These are phyloP conservation scores for Nesidiocoris tenuis DNA, from an alignment of 2,888 invertebrate species.

Conservation along the genomic window DNA sequence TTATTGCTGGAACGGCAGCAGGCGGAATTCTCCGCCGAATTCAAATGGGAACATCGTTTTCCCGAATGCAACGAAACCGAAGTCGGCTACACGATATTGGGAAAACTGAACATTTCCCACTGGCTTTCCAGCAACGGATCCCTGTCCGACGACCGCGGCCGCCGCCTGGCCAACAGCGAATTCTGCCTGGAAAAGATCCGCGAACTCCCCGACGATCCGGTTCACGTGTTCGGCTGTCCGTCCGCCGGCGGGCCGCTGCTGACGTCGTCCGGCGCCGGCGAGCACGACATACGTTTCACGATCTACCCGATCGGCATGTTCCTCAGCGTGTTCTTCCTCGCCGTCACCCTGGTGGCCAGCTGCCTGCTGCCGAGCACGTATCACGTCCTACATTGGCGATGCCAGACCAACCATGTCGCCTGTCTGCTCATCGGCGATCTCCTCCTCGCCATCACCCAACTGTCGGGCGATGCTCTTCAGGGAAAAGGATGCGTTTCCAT, in stretches of 20 bases:
- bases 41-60: slow-evolving; percentile 58
- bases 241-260: slow-evolving; percentile 23
- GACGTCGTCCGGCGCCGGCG: not conserved
- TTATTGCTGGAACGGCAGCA: slow-evolving; percentile 46
- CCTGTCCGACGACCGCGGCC: slow-evolving; percentile 57
- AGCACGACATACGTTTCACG: slow-evolving; percentile 63
- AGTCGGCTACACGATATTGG: slow-evolving; percentile 59
- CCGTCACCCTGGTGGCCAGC: slow-evolving; percentile 76
- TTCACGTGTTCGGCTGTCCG: slow-evolving; percentile 64
- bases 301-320: slow-evolving; percentile 76
- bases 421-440: slow-evolving; percentile 79
- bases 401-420: slow-evolving; percentile 82
- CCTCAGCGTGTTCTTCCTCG: slow-evolving; percentile 77
- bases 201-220: slow-evolving; percentile 52
- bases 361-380: slow-evolving; percentile 77
- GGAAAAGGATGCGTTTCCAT: slow-evolving; percentile 65
- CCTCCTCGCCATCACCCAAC: slow-evolving; percentile 74
- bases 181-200: slow-evolving; percentile 56
- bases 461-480: slow-evolving; percentile 64
- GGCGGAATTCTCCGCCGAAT: slow-evolving; percentile 49
- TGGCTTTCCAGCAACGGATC: slow-evolving; percentile 60
- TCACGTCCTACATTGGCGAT: slow-evolving; percentile 85
- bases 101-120: slow-evolving; percentile 52
- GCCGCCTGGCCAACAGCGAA: slow-evolving; percentile 58
- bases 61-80: slow-evolving; percentile 58